Conservation (phyloP, 2,888 invertebrate genomes). For the Xanthia togata region DNA sequence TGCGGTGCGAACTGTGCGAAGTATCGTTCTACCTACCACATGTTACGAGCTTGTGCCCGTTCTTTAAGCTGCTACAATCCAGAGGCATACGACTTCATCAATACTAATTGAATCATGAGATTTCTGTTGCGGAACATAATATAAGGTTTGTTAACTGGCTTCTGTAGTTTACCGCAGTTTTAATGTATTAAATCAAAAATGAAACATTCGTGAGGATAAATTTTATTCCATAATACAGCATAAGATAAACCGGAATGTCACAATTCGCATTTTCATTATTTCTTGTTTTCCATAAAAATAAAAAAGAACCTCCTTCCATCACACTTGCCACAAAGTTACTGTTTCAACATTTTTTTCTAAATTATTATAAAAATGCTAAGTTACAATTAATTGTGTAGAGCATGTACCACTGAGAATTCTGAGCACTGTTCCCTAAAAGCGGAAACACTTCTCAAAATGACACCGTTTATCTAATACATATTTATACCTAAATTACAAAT, state of each 20-base stretch:
- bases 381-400: slow-evolving; percentile 90
- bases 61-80: neutral
- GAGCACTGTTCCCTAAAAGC: slow-evolving; percentile 82
- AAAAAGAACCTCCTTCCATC: slow-evolving; percentile 85
- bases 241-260: slow-evolving; percentile 91
- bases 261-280: slow-evolving; percentile 87
- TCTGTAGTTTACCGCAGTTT: slow-evolving; percentile 9
- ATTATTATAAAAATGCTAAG: slow-evolving; percentile 91
- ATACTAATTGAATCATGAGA: neutral
- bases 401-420: slow-evolving; percentile 86
- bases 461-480: slow-evolving; percentile 88
- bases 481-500: slow-evolving; percentile 87
- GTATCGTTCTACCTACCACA: neutral
- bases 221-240: slow-evolving; percentile 91
- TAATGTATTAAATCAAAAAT: slow-evolving; percentile 72
- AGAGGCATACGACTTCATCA: neutral
- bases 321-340: slow-evolving; percentile 85
- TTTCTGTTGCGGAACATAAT: neutral
- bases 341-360: slow-evolving; percentile 88
- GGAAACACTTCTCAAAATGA: slow-evolving; percentile 85
- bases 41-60: neutral
- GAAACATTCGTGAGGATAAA: slow-evolving; percentile 88
- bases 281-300: slow-evolving; percentile 87
- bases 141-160: slow-evolving; percentile 7
- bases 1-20: neutral